Percentiles rank a stretch among this genome's conserved stretches.
These are phyloP conservation scores for Zosterops borbonicus DNA, from an alignment of 2,113 vertebrate species.

Conservation along the genomic window DNA sequence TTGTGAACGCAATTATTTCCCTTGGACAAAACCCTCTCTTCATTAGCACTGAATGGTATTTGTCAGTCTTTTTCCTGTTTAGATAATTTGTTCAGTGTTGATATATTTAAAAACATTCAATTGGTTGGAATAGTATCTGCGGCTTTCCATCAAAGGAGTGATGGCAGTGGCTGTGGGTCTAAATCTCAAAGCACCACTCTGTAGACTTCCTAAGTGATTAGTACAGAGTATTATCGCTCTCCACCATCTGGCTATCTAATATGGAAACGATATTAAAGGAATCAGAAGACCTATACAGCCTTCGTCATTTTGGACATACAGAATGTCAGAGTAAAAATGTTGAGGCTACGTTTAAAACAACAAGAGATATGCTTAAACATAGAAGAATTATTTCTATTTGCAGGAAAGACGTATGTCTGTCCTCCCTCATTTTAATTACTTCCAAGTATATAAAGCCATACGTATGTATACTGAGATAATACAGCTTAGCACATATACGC, in stretches of 20 bases:
- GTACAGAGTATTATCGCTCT: conserved; percentile 67
- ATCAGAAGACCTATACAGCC: conserved; percentile 34
- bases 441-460: not conserved
- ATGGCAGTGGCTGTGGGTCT: conserved; percentile 45
- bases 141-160: conserved; percentile 19
- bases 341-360: not conserved
- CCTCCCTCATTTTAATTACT: not conserved
- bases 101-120: conserved; percentile 19
- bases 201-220: conserved; percentile 76
- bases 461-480: not conserved
- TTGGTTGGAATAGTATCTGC: conserved; percentile 17
- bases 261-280: conserved; percentile 67
- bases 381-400: not conserved
- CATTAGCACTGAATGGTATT: conserved; percentile 35
- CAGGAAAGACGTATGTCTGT: rapidly evolving
- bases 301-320: not conserved
- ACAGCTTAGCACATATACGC: not conserved
- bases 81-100: conserved; percentile 33
- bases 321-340: not conserved
- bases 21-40: conserved; percentile 14
- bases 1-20: conserved; percentile 24
- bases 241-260: conserved; percentile 74
- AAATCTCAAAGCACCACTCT: conserved; percentile 63
- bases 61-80: conserved; percentile 53
- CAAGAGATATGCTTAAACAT: not conserved